These are phyloP conservation scores for Pampusana beccarii DNA, from an alignment of 2,113 vertebrate species.

Conservation along the genomic window DNA sequence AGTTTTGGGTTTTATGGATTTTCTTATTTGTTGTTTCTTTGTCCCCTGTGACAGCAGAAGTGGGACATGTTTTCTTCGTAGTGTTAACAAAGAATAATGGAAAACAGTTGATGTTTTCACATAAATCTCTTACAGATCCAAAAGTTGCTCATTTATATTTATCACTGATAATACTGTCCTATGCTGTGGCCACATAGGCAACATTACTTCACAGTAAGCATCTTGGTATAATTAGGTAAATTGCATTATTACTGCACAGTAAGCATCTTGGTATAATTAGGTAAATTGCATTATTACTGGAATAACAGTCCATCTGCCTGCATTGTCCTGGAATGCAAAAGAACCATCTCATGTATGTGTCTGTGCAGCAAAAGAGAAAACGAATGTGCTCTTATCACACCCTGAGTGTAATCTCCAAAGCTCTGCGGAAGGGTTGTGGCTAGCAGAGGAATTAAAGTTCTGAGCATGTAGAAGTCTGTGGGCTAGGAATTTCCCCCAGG, in stretches of 20 bases:
- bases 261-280: background rate
- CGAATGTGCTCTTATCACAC: background rate
- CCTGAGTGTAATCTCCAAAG: background rate
- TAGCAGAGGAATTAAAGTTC: background rate
- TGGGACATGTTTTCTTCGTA: background rate
- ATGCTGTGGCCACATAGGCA: background rate
- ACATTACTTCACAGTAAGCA: background rate
- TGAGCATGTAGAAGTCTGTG: background rate
- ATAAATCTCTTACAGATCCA: background rate
- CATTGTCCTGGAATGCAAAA: background rate
- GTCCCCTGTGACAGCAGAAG: background rate
- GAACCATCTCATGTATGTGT: background rate
- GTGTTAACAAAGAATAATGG: background rate
- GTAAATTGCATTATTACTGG: conserved; percentile 20
- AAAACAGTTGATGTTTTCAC: background rate
- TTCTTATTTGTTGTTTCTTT: background rate
- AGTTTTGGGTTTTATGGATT: background rate
- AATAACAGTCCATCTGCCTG: background rate
- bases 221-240: conserved; percentile 8
- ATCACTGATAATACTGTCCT: background rate
- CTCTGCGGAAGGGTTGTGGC: background rate
- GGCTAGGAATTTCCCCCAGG: background rate
- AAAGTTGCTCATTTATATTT: conserved; percentile 3
- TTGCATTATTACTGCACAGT: background rate
- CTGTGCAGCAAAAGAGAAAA: background rate